A percentile compares a stretch with the other conserved stretches of the same genome.
These are phyloP conservation scores for Jacana jacana DNA, from an alignment of 2,113 vertebrate species.

Conservation along the genomic window DNA sequence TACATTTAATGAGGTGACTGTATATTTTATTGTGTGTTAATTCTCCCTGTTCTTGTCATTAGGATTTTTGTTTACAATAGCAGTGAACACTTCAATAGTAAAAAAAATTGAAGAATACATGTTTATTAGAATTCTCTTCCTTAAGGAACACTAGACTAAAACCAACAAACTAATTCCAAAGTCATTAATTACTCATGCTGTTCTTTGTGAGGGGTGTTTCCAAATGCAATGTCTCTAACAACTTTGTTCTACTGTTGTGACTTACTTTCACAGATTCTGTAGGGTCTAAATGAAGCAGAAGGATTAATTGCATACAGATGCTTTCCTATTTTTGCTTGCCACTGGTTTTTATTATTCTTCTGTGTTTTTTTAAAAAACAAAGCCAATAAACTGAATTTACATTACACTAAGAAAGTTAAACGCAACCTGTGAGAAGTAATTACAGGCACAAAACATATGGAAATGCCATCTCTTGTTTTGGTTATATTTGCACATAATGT, in stretches of 20 bases:
- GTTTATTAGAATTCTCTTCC: background rate
- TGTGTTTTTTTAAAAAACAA: background rate
- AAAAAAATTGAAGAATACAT: background rate
- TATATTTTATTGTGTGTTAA: background rate
- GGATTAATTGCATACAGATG: slow-evolving; percentile 53
- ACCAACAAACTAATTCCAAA: background rate
- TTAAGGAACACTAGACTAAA: background rate
- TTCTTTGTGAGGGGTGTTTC: background rate
- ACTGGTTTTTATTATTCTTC: background rate
- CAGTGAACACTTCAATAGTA: background rate
- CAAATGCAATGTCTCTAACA: background rate
- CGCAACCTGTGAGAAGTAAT: slow-evolving; percentile 34
- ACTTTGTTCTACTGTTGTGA: slow-evolving; percentile 22
- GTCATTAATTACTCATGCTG: background rate
- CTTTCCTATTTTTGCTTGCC: slow-evolving; percentile 8
- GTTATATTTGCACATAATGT: slow-evolving; percentile 43
- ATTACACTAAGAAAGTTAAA: slow-evolving; percentile 48
- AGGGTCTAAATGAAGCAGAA: slow-evolving; percentile 39
- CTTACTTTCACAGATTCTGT: slow-evolving; percentile 25
- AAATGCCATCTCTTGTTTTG: slow-evolving; percentile 47
- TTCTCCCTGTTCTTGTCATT: background rate
- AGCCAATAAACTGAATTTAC: slow-evolving; percentile 28
- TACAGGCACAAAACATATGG: slow-evolving; percentile 37
- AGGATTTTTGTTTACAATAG: background rate
- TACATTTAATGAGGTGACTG: background rate